Conservation (phyloP, 23 tunicate genomes). For the Aplidium turbinatum region DNA sequence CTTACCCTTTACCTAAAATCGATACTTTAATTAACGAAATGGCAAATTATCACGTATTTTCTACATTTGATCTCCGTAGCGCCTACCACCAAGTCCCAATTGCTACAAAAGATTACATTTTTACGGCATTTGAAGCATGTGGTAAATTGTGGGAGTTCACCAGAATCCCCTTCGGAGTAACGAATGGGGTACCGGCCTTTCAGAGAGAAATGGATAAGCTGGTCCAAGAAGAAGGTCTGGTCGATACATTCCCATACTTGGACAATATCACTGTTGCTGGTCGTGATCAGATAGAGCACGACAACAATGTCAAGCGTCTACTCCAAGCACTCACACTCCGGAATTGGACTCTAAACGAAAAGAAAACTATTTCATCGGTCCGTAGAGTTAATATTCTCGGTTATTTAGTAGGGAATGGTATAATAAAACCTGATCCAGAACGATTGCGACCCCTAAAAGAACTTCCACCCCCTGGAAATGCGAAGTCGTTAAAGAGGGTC, state of each 20-base stretch:
- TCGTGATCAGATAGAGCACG: conserved; percentile 10
- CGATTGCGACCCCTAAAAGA: conserved; percentile 1
- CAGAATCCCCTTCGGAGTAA: conserved; percentile 8
- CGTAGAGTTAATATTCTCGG: background rate
- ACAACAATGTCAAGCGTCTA: conserved; percentile 6
- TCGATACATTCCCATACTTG: background rate
- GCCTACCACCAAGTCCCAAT: conserved; percentile 16
- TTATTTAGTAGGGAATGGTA: background rate
- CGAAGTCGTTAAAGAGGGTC: background rate
- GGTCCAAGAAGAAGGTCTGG: background rate
- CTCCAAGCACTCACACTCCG: background rate
- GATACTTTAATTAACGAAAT: background rate
- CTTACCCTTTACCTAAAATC: conserved; percentile 25
- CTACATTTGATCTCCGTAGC: conserved; percentile 18
- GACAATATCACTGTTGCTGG: conserved; percentile 18
- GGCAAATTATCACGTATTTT: background rate
- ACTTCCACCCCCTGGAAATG: background rate
- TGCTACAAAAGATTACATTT: background rate
- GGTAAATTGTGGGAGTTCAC: conserved; percentile 4
- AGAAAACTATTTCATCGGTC: background rate
- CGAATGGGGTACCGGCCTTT: conserved; percentile 30
- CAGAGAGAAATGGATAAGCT: conserved; percentile 9
- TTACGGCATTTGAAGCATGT: conserved; percentile 23
- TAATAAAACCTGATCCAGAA: conserved; percentile 16
- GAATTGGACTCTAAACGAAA: conserved; percentile 5